Percentiles rank a stretch among this genome's conserved stretches.
phyloP scores from a whole-genome alignment of 1,140 invertebrate genomes.

The Chlorops oryzae region DNA sequence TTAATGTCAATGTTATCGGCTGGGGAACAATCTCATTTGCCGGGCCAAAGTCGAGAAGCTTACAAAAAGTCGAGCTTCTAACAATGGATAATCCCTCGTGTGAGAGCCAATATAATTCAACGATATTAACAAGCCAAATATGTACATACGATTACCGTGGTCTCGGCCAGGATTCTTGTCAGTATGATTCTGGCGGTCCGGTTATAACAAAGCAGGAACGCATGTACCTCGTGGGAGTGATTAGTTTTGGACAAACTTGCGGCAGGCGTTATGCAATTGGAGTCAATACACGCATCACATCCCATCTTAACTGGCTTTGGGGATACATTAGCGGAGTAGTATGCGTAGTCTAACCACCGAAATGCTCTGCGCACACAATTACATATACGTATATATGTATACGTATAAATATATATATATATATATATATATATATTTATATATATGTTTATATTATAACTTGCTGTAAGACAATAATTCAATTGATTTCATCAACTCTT shows the following conservation, averaged over 20 bases:
- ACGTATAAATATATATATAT: no score
- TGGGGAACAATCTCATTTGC: conserved; percentile 39
- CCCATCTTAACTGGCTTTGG: conserved; percentile 61
- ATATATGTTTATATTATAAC: no score
- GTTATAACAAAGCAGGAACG: conserved; percentile 26
- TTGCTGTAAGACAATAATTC: no score
- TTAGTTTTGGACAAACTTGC: conserved; percentile 59
- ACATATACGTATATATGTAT: no score
- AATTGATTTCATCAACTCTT: no score
- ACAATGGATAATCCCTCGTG: conserved; percentile 27
- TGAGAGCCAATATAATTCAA: conserved; percentile 21
- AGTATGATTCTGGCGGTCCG: conserved; percentile 42
- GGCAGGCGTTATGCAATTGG: conserved; percentile 51
- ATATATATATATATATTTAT: no score
- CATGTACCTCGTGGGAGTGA: conserved; percentile 53
- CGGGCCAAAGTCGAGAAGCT: conserved; percentile 29
- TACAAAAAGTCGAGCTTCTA: conserved; percentile 32
- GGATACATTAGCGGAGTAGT: conserved; percentile 20
- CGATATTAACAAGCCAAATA: conserved; percentile 21
- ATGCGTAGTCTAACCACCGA: conserved; percentile 21
- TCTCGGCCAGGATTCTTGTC: conserved; percentile 35
- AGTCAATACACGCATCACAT: conserved; percentile 62
- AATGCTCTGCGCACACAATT: no score
- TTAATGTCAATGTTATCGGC: conserved; percentile 30
- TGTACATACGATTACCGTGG: conserved; percentile 33